Base-by-base conservation (phyloP, 2,888 invertebrate species). In the Ethmia dodecea region DNA sequence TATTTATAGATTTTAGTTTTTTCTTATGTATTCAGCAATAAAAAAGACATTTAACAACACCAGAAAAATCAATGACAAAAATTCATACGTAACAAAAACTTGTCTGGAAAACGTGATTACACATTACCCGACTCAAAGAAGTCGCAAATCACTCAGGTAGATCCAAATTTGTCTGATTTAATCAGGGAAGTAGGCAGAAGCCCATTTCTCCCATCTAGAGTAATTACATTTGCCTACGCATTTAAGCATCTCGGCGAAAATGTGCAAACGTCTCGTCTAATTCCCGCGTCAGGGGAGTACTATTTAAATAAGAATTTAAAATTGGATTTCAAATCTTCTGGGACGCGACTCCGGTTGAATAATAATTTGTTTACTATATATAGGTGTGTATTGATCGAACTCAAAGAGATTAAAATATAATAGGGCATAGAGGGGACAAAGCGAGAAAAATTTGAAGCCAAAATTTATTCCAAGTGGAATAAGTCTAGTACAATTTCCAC, bases 211-310 rank as follows among this genome's bases (percentile, higher is more conserved):
- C 47, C 52, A 48, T 52, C 52, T 53, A 46, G 51, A 64, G 64
- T 75, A 74, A 75, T 76, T 73, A 77, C 68, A 75, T 76, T 76
- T 70, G 58, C 64, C 54, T 62, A 71, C 72, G 67, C 69, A 68
- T 71, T 67, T 65, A 66, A 67, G 60, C 60, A 61, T 59, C 65
- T 55, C 44, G 42, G 50, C 45, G 65, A 61, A 70, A 67, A 63
- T 59, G 62, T 63, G 70, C 67, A 63, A 70, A 74, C 63, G 72
- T 63, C 63, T 56, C 48, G 44, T 63, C 65, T 69, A 67, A 73
- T 72, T 72, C 55, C 47, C 50, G 47, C 47, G 45, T 44, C 15
- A n/a, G 31, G 52, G 56, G 59, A 57, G 52, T 52, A 47, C 58
- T 66, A 62, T 61, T 69, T 69, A 69, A 72, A 74, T 76, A 76